These are phyloP conservation scores for Criorhina ranunculi DNA, from an alignment of 2,888 invertebrate genomes.

Conservation along the genomic window DNA sequence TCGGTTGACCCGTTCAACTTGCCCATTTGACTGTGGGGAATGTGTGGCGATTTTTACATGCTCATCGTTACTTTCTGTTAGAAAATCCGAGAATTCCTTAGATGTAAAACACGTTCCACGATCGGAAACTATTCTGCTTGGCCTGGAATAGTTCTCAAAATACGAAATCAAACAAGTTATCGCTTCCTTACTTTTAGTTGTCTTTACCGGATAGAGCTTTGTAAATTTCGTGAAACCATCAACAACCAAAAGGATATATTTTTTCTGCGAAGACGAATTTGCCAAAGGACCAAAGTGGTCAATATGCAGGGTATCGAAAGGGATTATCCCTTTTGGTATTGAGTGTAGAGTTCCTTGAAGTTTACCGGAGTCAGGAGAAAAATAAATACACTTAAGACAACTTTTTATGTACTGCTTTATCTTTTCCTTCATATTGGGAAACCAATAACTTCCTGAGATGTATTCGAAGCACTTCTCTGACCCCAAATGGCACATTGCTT, in stretches of 20 bases:
- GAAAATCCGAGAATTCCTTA: conserved; percentile 3
- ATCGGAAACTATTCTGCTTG: background rate
- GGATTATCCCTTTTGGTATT: too few species aligned
- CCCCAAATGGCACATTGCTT: conserved; percentile 6
- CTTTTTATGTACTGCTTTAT: background rate
- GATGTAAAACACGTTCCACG: conserved; percentile 30
- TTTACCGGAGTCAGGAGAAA: too few species aligned
- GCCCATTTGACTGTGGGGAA: conserved; percentile 30
- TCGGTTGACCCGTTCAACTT: background rate
- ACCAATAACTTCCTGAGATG: conserved; percentile 13
- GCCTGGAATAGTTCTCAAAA: conserved; percentile 8
- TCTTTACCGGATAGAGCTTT: conserved; percentile 14
- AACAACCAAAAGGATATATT: conserved; percentile 1
- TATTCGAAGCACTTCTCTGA: conserved; percentile 4
- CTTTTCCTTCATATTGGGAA: conserved; percentile 5
- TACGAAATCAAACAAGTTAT: conserved; percentile 7
- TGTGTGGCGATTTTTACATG: conserved; percentile 36
- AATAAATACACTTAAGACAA: background rate
- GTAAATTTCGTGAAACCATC: conserved; percentile 5
- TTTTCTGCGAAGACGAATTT: too few species aligned
- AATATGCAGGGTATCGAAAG: too few species aligned
- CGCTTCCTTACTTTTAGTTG: conserved; percentile 4
- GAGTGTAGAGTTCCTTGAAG: too few species aligned
- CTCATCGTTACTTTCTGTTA: background rate
- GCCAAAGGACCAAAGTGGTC: too few species aligned